These are phyloP conservation scores for Hofmannophila pseudospretella DNA, from an alignment of 2,888 invertebrate species.

Conservation along the genomic window DNA sequence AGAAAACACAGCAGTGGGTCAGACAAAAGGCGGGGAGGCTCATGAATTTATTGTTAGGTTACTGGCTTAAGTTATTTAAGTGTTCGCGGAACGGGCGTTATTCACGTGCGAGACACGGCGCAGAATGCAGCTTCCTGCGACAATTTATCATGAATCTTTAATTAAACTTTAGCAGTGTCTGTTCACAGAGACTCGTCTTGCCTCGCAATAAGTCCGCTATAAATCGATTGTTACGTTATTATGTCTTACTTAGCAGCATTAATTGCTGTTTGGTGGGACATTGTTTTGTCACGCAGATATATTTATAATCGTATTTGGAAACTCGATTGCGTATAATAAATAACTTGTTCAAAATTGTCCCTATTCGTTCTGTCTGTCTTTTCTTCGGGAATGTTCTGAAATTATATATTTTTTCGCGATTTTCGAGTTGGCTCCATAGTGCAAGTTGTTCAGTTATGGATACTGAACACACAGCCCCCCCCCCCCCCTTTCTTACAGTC, in stretches of 20 bases:
- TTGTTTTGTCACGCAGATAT: constrained; percentile 12
- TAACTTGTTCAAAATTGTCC: too few relatives aligned
- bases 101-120: constrained; percentile 64
- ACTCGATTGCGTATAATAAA: too few relatives aligned
- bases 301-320: too few relatives aligned
- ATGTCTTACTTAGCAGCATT: constrained; percentile 23
- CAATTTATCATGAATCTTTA: constrained; percentile 78
- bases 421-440: too few relatives aligned
- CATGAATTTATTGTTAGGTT: constrained; percentile 73
- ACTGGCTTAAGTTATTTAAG: constrained; percentile 72
- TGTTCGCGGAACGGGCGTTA: constrained; percentile 54
- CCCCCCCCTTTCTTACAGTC: too few relatives aligned
- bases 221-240: constrained; percentile 22
- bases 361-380: too few relatives aligned
- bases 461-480: too few relatives aligned
- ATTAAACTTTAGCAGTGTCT: constrained; percentile 73
- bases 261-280: constrained; percentile 25
- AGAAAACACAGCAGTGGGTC: constrained; percentile 50
- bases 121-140: constrained; percentile 72
- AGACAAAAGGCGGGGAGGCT: constrained; percentile 61
- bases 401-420: too few relatives aligned
- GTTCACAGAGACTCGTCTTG: constrained; percentile 57
- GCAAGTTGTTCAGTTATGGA: too few relatives aligned
- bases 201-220: constrained; percentile 42
- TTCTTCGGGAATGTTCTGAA: too few relatives aligned